Evolutionary conservation across 2,888 invertebrate species (phyloP), one percentile per base, ranked within the genome.

Genomic region (Margaritifera margaritifera): DNA sequence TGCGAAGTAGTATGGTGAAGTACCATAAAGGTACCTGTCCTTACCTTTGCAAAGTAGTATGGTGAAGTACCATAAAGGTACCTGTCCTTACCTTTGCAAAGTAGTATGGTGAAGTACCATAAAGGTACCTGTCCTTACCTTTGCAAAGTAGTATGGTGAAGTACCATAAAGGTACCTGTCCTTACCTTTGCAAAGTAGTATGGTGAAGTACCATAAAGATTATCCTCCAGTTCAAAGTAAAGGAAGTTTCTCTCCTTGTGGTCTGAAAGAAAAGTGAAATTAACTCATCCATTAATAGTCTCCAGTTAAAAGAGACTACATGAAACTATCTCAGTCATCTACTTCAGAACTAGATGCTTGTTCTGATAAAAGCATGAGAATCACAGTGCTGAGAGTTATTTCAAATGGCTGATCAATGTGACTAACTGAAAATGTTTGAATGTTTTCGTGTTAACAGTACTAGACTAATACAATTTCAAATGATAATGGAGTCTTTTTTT

Each of bases 121-220:
- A 87, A 1, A 87, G 77, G 22, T 4, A 0, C 18, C n/a, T 6
- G 19, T 55, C 55, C 61, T 25, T 75, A 87, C 86, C 83, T 86
- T 87, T 20, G 86, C 84, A 65, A 83, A 82, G 70, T 78, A 86
- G 58, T 82, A 87, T 0, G 86, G 81, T 18, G 70, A 70, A 8
- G 77, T 72, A 31, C 78, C 74, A 71, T 87, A 87, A 42, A 15
- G 2, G 22, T 4, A 0, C 18, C n/a, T 6, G 19, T 55, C 55
- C 61, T 25, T 75, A 87, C 86, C 83, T 86, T 87, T 20, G 86
- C 84, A 65, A 83, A 82, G 70, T 78, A 86, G 58, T 82, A 87
- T 0, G 86, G 81, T 18, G 70, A 70, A 8, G 77, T 72, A 31
- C 78, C 74, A 71, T 87, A 87, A 1, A 87, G 77, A 22, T 82